These are phyloP conservation scores for Enteromius treurensis DNA, from an alignment of 2,797 vertebrate genomes.

Conservation along the genomic window DNA sequence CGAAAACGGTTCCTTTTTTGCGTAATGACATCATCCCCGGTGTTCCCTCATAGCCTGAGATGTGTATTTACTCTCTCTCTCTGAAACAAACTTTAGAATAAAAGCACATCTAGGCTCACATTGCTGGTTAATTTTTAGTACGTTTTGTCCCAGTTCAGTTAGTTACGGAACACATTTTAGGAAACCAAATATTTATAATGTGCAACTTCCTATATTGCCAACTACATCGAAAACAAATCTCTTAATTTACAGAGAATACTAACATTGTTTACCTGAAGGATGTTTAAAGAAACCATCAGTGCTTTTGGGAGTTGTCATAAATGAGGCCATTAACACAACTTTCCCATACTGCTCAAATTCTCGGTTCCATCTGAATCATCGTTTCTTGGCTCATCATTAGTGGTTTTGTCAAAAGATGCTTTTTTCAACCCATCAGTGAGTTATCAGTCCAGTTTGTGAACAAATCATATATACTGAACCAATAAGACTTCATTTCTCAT, in stretches of 20 bases:
- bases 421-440: neutral
- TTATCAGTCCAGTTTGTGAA: neutral
- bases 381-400: neutral
- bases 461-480: neutral
- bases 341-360: neutral
- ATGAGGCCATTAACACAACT: neutral
- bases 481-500: neutral
- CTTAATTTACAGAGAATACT: neutral
- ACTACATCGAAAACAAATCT: neutral
- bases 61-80: neutral
- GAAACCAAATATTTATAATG: neutral
- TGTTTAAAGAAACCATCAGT: neutral
- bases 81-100: neutral
- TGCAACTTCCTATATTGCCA: too few relatives aligned
- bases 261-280: neutral
- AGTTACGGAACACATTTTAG: neutral
- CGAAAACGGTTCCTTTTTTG: neutral
- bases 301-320: neutral
- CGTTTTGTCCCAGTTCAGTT: neutral
- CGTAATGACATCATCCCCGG: neutral
- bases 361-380: neutral
- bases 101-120: neutral
- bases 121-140: neutral
- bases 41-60: neutral
- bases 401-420: neutral